phyloP scores from a whole-genome alignment of 92 coral and sea anemone species.

The Phymanthus crucifer region DNA sequence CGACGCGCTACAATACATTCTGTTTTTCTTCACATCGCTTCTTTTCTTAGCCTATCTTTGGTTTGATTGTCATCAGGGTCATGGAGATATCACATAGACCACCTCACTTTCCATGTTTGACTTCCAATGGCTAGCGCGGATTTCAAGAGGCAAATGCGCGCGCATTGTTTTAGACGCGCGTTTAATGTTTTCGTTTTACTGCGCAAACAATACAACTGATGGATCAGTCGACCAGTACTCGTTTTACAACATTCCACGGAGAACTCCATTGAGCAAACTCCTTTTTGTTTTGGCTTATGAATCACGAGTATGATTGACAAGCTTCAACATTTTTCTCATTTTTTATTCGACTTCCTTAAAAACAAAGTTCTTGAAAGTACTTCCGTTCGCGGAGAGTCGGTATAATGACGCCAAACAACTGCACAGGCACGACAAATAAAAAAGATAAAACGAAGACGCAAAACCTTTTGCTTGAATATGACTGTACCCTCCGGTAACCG shows the following conservation, averaged over 20 bases:
- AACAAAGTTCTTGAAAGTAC: not conserved
- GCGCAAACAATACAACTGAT: not conserved
- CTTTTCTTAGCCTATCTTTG: not conserved
- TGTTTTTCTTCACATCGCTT: not conserved
- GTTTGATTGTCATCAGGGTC: not conserved
- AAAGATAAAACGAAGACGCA: not conserved
- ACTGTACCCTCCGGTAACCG: no score
- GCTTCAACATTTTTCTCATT: not conserved
- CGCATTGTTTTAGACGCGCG: not conserved
- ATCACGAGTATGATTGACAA: not conserved
- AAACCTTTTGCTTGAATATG: not conserved
- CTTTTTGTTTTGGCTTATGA: slow-evolving; percentile 1
- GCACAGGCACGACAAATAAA: not conserved
- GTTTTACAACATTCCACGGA: no score
- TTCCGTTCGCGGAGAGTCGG: not conserved
- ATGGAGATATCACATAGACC: not conserved
- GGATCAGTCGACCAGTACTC: no score
- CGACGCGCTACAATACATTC: slow-evolving; percentile 1
- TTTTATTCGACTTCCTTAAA: not conserved
- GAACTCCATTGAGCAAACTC: not conserved
- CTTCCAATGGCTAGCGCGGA: not conserved
- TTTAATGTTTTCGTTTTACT: not conserved
- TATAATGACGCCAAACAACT: not conserved
- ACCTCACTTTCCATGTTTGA: not conserved
- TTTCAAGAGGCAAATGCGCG: not conserved